Percentiles rank a stretch among this genome's conserved stretches.
Evolutionary conservation across 2,113 vertebrate species (phyloP).

Genomic region (Sialia sialis): DNA sequence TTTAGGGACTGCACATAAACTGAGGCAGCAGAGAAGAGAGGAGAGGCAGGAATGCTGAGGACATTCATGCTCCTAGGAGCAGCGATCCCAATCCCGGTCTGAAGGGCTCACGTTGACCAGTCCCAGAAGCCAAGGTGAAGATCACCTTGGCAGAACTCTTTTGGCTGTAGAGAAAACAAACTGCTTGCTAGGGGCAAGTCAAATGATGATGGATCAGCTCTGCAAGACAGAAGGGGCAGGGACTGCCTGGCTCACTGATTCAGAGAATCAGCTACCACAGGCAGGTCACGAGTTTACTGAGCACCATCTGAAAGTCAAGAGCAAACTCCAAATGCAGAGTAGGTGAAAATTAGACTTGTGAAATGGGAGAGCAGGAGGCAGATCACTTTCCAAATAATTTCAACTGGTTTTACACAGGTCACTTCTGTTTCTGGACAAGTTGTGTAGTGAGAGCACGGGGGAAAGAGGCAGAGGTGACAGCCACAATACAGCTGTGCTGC

Average conservation of each 20-base stretch:
- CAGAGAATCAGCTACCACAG: neutral
- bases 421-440: neutral
- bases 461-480: neutral
- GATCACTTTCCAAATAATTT: neutral
- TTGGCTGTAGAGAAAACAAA: neutral
- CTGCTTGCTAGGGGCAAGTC: neutral
- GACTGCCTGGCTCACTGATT: neutral
- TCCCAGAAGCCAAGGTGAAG: neutral
- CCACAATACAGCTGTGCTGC: accelerated
- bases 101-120: neutral
- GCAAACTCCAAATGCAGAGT: neutral
- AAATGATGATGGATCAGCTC: neutral
- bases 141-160: neutral
- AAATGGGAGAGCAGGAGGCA: neutral
- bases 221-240: neutral
- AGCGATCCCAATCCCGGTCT: neutral
- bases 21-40: neutral
- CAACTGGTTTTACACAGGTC: neutral
- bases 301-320: neutral
- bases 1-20: neutral
- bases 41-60: neutral
- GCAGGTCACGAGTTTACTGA: neutral
- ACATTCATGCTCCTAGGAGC: accelerated
- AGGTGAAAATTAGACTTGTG: neutral
- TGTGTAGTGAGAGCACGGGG: neutral